phyloP scores from a whole-genome alignment of 2,797 vertebrate genomes.

The Neosalanx taihuensis region DNA sequence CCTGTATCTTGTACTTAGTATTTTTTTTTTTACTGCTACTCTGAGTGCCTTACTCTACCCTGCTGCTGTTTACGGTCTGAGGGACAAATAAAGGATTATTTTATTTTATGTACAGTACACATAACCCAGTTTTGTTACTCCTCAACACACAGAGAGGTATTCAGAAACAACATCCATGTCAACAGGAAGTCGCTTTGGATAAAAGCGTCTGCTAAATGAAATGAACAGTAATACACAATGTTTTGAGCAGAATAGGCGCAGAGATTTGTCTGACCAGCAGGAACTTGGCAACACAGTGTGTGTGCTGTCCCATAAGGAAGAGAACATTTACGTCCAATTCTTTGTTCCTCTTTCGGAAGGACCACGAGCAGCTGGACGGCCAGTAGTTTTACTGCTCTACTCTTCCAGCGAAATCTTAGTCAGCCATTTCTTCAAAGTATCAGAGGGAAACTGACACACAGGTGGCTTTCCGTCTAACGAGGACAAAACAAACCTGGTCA shows the following conservation, averaged over 20 bases:
- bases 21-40: too few species aligned
- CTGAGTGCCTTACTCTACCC: too few species aligned
- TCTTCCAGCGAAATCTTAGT: neutral
- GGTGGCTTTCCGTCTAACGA: slow-evolving; percentile 49
- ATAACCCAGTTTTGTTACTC: too few species aligned
- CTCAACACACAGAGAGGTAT: too few species aligned
- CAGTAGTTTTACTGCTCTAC: neutral
- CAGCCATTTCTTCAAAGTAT: neutral
- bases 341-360: neutral
- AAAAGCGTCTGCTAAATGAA: too few species aligned
- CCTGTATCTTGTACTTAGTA: too few species aligned
- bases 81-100: too few species aligned
- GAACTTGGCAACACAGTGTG: neutral
- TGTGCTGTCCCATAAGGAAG: neutral
- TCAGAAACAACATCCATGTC: too few species aligned
- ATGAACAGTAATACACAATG: too few species aligned
- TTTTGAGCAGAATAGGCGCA: neutral
- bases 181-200: too few species aligned
- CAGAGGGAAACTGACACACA: slow-evolving; percentile 22
- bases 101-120: too few species aligned
- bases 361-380: neutral
- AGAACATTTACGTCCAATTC: neutral
- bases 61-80: too few species aligned
- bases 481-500: slow-evolving; percentile 41
- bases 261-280: neutral